A percentile compares a stretch with the other conserved stretches of the same genome.
phyloP scores from a whole-genome alignment of 2,888 invertebrate species.

The Cetonia aurata region DNA sequence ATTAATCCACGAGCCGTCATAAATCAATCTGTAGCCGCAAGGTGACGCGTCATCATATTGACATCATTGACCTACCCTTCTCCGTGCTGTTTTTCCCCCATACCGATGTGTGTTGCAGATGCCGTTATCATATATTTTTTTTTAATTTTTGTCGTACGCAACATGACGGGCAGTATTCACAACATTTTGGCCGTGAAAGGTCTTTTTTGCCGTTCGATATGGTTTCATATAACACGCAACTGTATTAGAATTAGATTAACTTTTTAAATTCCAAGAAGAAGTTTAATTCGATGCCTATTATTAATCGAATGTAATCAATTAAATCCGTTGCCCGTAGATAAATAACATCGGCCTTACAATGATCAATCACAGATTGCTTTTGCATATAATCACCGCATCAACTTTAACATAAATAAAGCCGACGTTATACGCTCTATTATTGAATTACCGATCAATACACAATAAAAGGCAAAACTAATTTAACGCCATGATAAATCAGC shows the following conservation, averaged over 20 bases:
- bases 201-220: conserved; percentile 1
- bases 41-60: conserved; percentile 67
- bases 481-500: conserved; percentile 44
- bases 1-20: conserved; percentile 64
- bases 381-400: background rate
- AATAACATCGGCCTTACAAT: background rate
- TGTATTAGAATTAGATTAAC: conserved; percentile 2
- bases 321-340: background rate
- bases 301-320: too few species aligned
- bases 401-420: conserved; percentile 22
- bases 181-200: conserved; percentile 12
- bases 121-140: conserved; percentile 22
- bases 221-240: background rate
- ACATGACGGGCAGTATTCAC: conserved; percentile 30
- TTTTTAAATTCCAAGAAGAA: too few species aligned
- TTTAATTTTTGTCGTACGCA: conserved; percentile 26
- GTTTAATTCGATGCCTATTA: too few species aligned
- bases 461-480: conserved; percentile 42
- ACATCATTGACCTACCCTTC: conserved; percentile 66
- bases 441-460: conserved; percentile 39
- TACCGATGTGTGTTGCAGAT: conserved; percentile 38
- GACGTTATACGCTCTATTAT: conserved; percentile 38
- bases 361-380: conserved; percentile 10
- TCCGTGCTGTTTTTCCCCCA: conserved; percentile 55
- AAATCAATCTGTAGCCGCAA: conserved; percentile 67